phyloP scores from a whole-genome alignment of 1,140 invertebrate genomes.

The Zaprionus ornatus region DNA sequence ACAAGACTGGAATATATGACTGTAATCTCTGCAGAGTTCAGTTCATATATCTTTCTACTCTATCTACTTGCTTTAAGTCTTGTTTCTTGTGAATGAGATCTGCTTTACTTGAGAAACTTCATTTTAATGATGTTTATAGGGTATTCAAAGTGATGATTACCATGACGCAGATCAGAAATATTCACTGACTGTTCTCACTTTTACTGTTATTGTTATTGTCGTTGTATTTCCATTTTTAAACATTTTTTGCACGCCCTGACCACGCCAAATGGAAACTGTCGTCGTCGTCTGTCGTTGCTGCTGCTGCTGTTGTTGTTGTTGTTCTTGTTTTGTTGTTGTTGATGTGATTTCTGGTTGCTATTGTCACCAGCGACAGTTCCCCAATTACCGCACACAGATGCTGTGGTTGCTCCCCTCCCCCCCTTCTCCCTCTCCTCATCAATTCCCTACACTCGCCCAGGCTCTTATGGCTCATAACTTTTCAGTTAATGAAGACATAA shows the following conservation, averaged over 20 bases:
- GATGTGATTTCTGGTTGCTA: slow-evolving; percentile 38
- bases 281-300: neutral
- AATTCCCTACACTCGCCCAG: slow-evolving; percentile 11
- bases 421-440: slow-evolving; percentile 4
- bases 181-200: slow-evolving; percentile 40
- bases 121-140: neutral
- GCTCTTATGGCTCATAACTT: slow-evolving; percentile 75
- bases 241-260: slow-evolving; percentile 36
- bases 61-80: no score
- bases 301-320: neutral
- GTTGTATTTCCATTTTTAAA: slow-evolving; percentile 19
- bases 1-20: no score
- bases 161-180: slow-evolving; percentile 74
- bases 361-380: slow-evolving; percentile 47
- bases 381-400: slow-evolving; percentile 64
- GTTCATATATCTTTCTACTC: no score
- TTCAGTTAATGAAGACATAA: slow-evolving; percentile 82
- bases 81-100: neutral
- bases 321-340: slow-evolving; percentile 14
- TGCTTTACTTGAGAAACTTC: neutral
- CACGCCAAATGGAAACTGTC: slow-evolving; percentile 11
- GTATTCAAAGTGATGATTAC: slow-evolving; percentile 68
- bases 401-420: slow-evolving; percentile 52
- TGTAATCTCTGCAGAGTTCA: no score
- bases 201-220: slow-evolving; percentile 40